Conservation (phyloP, 2,113 vertebrate genomes). For the Rhombomys opimus region DNA sequence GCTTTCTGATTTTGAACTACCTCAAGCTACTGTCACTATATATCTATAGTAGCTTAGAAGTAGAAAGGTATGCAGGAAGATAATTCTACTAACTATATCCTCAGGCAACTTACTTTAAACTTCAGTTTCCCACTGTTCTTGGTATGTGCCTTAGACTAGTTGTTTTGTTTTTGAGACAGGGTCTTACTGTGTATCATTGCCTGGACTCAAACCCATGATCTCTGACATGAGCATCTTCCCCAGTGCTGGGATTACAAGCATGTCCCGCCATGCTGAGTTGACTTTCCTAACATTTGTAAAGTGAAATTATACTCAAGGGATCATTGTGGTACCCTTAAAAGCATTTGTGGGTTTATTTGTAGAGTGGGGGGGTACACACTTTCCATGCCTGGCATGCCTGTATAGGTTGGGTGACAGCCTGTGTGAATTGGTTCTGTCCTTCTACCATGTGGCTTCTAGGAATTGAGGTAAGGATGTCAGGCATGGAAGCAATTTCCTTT, state of each 20-base stretch:
- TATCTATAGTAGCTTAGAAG: background rate
- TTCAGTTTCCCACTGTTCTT: background rate
- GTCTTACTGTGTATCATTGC: background rate
- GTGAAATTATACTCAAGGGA: background rate
- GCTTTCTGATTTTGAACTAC: slow-evolving; percentile 35
- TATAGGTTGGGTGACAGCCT: background rate
- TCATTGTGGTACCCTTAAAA: background rate
- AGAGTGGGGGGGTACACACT: background rate
- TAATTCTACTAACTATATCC: background rate
- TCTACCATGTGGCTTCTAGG: background rate
- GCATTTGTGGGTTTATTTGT: background rate
- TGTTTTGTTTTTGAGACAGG: background rate
- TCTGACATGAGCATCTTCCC: background rate
- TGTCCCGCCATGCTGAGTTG: background rate
- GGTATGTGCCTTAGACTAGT: background rate
- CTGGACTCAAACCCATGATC: background rate
- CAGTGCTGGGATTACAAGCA: background rate
- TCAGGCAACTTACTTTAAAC: slow-evolving; percentile 37
- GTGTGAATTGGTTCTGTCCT: background rate
- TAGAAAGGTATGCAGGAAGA: background rate
- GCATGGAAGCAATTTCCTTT: background rate
- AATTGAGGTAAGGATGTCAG: background rate
- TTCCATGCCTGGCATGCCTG: background rate
- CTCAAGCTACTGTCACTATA: background rate
- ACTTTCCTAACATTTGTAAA: slow-evolving; percentile 39